Percentiles rank a stretch among this genome's conserved stretches.
Conservation (phyloP, 2,113 vertebrate genomes). For the Pardalotus punctatus region DNA sequence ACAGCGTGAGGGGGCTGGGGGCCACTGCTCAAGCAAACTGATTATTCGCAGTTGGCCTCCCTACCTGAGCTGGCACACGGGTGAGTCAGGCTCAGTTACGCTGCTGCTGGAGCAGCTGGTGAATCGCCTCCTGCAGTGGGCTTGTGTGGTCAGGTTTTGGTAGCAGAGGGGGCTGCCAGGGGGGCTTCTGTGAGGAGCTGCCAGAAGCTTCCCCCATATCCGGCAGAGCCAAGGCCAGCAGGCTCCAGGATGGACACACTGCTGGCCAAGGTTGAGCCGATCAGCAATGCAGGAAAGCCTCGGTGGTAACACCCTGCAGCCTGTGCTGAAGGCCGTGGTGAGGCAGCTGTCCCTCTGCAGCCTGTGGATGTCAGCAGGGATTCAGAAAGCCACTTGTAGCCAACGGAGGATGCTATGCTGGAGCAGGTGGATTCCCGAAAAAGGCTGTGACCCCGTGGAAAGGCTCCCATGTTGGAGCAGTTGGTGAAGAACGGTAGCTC, state of each 20-base stretch:
- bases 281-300: neutral
- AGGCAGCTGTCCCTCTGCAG: neutral
- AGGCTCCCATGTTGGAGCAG: neutral
- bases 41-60: rapidly evolving
- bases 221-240: neutral
- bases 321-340: neutral
- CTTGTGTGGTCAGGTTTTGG: neutral
- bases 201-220: neutral
- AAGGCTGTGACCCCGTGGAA: neutral
- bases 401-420: neutral
- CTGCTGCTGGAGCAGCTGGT: neutral
- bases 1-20: rapidly evolving
- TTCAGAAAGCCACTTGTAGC: neutral
- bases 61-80: rapidly evolving
- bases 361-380: neutral
- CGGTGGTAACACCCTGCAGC: neutral
- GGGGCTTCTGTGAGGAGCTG: neutral
- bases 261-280: neutral
- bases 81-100: rapidly evolving
- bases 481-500: neutral
- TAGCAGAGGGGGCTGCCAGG: too few relatives aligned
- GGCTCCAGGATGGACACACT: neutral
- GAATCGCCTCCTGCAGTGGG: rapidly evolving
- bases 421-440: neutral
- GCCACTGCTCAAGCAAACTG: too few relatives aligned